Evolutionary conservation across 2,113 vertebrate species (phyloP).

Genomic region (Helogale parvula): DNA sequence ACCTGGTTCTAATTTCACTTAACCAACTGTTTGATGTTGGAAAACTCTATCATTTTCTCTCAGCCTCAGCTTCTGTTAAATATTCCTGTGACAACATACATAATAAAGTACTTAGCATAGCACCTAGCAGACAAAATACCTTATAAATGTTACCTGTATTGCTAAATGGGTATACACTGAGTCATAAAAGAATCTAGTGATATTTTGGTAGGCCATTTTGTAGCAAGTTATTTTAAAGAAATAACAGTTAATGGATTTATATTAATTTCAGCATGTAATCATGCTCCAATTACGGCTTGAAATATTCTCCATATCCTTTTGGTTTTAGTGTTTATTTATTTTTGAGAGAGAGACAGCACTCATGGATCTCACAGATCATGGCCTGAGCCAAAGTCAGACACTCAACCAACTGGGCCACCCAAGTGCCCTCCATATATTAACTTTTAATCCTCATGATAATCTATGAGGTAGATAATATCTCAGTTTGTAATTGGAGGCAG

Average conservation of each 20-base stretch:
- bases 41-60: neutral
- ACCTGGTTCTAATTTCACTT: slow-evolving; percentile 13
- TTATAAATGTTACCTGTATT: neutral
- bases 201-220: neutral
- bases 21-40: neutral
- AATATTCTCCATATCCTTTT: neutral
- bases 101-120: neutral
- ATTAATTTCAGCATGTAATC: neutral
- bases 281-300: neutral
- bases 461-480: neutral
- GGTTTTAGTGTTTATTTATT: too few species aligned
- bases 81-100: neutral
- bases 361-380: too few species aligned
- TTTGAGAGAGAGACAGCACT: too few species aligned
- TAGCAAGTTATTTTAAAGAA: neutral
- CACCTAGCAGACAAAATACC: neutral
- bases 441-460: neutral
- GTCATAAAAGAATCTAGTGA: neutral
- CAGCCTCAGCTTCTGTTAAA: neutral
- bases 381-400: too few species aligned
- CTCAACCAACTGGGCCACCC: too few species aligned
- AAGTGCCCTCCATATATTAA: neutral
- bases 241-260: neutral
- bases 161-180: neutral
- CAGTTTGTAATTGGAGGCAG: neutral